Evolutionary conservation across 30 jellyfish, hydroid and myxozoan genomes (phyloP), one percentile per base, ranked within the genome.

Genomic region (Cassiopea xamachana): DNA sequence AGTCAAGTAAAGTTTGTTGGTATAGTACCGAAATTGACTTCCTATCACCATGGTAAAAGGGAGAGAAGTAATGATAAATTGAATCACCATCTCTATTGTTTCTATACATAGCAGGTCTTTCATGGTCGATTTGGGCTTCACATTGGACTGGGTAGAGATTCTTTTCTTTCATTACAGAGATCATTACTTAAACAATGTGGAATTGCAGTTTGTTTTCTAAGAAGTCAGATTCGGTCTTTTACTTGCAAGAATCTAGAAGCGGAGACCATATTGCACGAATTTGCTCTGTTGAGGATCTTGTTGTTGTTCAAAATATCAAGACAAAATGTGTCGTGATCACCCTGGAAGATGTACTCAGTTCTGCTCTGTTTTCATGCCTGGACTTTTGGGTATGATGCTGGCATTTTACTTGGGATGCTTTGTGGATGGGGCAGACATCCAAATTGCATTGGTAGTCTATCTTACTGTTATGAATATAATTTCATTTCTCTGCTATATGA

Each of bases 371-470:
- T 46, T 75, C 13, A 0, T 75, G 84, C 84, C 84, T 1, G 84
- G 39, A 16, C 0, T 75, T 0, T 46, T 75, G 69, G 84, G 84
- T 6, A 75, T 75, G 46, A 0, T 70, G n/a, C 60, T 81, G 80
- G 59, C 89, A 62, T 61, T 81, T 19, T 45, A 60, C 0, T 1
- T 60, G 7, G 89, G 89, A 2, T 81, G 89, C 68, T 81, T 59
- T 62, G 89, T 69, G 1, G 81, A 74, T 18, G 89, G 89, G 6
- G 89, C 89, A 17, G 80, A 81, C 68, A 81, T 81, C 67, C 18
- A 62, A 81, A 8, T 59, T 1, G 89, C 89, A 2, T 44, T 81
- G 13, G 48, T 81, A 46, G 2, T 43, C 27, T 83, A 83, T 46
- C 75, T 83, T 1, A 47, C 48, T 15, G 85, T 51, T 1, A 10